Conservation (phyloP, 2,888 invertebrate species). For the Pseudeuparius sepicola region DNA sequence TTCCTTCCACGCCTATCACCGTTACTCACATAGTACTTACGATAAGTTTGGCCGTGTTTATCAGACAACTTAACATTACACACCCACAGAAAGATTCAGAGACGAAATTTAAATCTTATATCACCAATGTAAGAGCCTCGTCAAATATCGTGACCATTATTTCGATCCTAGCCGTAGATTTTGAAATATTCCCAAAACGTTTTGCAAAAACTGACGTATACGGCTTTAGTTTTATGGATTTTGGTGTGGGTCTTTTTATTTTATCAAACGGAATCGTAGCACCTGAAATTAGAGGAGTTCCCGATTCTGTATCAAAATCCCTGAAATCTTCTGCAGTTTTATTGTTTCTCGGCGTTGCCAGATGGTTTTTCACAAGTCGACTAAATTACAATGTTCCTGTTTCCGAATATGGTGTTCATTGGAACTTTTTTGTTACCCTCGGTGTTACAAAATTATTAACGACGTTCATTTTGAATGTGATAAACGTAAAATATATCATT, state of each 20-base stretch:
- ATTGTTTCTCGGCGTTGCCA: slow-evolving; percentile 50
- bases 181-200: slow-evolving; percentile 70
- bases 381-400: slow-evolving; percentile 79
- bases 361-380: slow-evolving; percentile 51
- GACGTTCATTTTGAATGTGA: slow-evolving; percentile 47
- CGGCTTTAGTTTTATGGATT: slow-evolving; percentile 90
- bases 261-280: slow-evolving; percentile 71
- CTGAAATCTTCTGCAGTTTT: slow-evolving; percentile 41
- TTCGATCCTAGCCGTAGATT: slow-evolving; percentile 91
- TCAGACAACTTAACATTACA: too few species aligned
- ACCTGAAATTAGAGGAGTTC: slow-evolving; percentile 40
- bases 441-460: slow-evolving; percentile 70
- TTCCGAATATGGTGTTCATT: slow-evolving; percentile 92
- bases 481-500: slow-evolving; percentile 44
- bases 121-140: slow-evolving; percentile 60
- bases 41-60: too few species aligned
- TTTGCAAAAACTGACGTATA: slow-evolving; percentile 81
- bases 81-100: too few species aligned
- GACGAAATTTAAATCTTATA: slow-evolving; percentile 36
- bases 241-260: slow-evolving; percentile 85
- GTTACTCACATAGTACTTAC: too few species aligned
- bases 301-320: slow-evolving; percentile 30
- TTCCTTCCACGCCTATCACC: too few species aligned
- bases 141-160: slow-evolving; percentile 65
- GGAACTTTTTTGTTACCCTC: slow-evolving; percentile 97